phyloP scores from a whole-genome alignment of 2,888 invertebrate species.

The Autographa gamma region DNA sequence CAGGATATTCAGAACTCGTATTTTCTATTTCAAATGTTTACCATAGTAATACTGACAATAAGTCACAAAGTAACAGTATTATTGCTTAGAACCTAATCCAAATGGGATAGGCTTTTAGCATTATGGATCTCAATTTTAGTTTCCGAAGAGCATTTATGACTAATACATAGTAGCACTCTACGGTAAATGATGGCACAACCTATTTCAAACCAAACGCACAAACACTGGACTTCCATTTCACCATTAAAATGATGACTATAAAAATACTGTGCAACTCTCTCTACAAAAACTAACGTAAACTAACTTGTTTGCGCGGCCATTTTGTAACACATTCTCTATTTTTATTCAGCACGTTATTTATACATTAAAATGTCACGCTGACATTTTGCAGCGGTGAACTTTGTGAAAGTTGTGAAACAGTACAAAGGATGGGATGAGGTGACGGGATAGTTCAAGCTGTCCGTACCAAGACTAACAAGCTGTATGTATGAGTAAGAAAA shows the following conservation, averaged over 20 bases:
- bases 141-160: not conserved
- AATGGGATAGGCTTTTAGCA: not conserved
- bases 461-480: not conserved
- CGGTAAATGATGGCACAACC: not conserved
- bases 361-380: constrained; percentile 47
- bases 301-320: constrained; percentile 44
- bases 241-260: constrained; percentile 38
- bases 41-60: not conserved
- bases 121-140: not conserved
- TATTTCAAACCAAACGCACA: not conserved
- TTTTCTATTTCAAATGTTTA: not conserved
- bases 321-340: constrained; percentile 39
- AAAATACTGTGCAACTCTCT: constrained; percentile 30
- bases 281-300: constrained; percentile 27
- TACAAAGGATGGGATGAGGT: not conserved
- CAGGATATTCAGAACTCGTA: not conserved
- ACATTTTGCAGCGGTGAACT: constrained; percentile 33
- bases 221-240: not conserved
- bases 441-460: not conserved
- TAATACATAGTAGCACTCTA: not conserved
- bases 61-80: not conserved
- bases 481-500: not conserved
- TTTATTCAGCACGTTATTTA: constrained; percentile 32
- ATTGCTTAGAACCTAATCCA: no score
- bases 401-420: constrained; percentile 5